Evolutionary conservation across 1,140 invertebrate species (phyloP).

Genomic region (Bombus pascuorum): DNA sequence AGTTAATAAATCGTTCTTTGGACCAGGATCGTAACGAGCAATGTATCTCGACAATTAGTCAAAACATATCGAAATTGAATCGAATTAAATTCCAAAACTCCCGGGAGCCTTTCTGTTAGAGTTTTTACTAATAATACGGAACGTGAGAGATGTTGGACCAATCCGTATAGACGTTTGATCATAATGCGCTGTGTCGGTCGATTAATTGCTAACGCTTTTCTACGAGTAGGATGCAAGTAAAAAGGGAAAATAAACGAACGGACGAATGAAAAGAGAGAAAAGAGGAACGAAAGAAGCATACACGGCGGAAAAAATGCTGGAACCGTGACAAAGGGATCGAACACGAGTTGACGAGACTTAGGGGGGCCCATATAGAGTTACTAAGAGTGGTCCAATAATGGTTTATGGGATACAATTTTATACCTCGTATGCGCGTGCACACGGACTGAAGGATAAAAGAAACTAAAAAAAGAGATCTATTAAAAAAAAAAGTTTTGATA

Average conservation of each 20-base stretch:
- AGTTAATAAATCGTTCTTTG: conserved; percentile 5
- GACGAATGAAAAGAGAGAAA: neutral
- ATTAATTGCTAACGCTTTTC: conserved; percentile 8
- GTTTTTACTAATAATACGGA: neutral
- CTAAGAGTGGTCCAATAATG: conserved; percentile 79
- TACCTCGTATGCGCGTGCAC: conserved; percentile 67
- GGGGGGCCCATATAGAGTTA: conserved; percentile 58
- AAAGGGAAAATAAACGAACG: neutral
- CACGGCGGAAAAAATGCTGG: neutral
- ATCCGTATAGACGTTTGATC: neutral
- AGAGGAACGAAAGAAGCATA: neutral
- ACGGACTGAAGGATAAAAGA: conserved; percentile 58
- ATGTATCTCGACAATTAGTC: conserved; percentile 1
- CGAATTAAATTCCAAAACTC: neutral
- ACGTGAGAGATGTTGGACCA: conserved; percentile 19
- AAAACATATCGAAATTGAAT: conserved; percentile 40
- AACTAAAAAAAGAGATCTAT: conserved; percentile 58
- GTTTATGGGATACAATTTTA: conserved; percentile 81
- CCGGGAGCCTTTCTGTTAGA: neutral
- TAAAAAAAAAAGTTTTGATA: conserved; percentile 69
- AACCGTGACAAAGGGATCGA: neutral
- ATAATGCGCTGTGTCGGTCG: too few species aligned
- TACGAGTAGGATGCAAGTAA: too few species aligned
- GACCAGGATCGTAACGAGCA: conserved; percentile 25
- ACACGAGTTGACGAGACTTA: conserved; percentile 53